These are phyloP conservation scores for Macropis europaea DNA, from an alignment of 2,888 invertebrate genomes.

Conservation along the genomic window DNA sequence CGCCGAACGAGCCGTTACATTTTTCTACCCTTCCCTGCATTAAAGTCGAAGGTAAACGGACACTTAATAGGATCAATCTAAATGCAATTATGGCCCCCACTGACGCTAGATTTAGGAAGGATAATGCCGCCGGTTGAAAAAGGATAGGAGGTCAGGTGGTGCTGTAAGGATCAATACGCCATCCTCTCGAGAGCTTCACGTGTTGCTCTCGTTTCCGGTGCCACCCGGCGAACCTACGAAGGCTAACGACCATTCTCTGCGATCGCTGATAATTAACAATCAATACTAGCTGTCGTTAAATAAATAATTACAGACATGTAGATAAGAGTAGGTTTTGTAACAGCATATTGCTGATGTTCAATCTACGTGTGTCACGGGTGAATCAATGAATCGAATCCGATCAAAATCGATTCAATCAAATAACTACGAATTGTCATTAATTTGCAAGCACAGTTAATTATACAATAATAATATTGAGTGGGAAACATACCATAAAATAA, in stretches of 20 bases:
- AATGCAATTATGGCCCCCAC: constrained; percentile 24
- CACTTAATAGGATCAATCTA: constrained; percentile 20
- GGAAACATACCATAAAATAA: too few relatives aligned
- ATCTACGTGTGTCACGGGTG: too few relatives aligned
- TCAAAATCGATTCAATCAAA: too few relatives aligned
- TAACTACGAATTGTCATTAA: too few relatives aligned
- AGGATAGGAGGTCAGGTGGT: constrained; percentile 64
- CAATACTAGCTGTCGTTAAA: neutral
- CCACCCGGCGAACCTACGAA: constrained; percentile 34
- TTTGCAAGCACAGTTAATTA: too few relatives aligned
- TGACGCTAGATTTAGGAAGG: constrained; percentile 38
- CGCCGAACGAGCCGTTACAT: neutral
- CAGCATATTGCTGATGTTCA: too few relatives aligned
- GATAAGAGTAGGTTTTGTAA: too few relatives aligned
- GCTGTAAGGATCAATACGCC: constrained; percentile 67
- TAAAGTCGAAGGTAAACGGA: constrained; percentile 10
- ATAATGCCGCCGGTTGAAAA: constrained; percentile 45
- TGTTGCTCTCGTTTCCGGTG: constrained; percentile 66
- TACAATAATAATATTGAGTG: too few relatives aligned
- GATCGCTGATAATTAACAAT: constrained; percentile 3
- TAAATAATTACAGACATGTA: neutral
- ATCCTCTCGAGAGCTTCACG: constrained; percentile 60
- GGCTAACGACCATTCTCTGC: constrained; percentile 19
- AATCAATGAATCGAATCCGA: too few relatives aligned
- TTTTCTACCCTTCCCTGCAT: neutral